These are phyloP conservation scores for Glandiceps talaboti DNA, from an alignment of 53 echinoderm and acorn worm species.

Conservation along the genomic window DNA sequence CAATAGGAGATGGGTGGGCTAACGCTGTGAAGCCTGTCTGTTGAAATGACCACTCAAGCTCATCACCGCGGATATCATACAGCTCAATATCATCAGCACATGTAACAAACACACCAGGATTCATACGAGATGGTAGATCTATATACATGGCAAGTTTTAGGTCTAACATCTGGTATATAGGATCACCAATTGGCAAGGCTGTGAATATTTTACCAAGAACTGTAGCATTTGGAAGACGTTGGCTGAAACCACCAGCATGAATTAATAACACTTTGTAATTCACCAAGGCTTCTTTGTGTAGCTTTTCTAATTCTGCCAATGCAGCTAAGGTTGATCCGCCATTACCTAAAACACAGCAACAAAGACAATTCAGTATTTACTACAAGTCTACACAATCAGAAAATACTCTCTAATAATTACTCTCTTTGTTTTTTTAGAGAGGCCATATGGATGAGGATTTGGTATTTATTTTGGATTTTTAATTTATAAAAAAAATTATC, in stretches of 20 bases:
- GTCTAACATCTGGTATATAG: constrained; percentile 81
- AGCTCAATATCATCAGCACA: constrained; percentile 61
- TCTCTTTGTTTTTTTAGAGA: too few species aligned
- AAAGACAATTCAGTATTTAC: too few species aligned
- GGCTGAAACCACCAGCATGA: constrained; percentile 85
- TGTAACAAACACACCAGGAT: constrained; percentile 55
- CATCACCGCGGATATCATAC: constrained; percentile 30
- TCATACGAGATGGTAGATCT: constrained; percentile 69
- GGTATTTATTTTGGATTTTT: too few species aligned
- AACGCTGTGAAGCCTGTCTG: constrained; percentile 63
- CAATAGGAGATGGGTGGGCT: constrained; percentile 65
- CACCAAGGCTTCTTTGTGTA: constrained; percentile 29
- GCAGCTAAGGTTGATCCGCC: constrained; percentile 78
- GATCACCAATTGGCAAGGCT: constrained; percentile 55
- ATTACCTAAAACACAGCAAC: constrained; percentile 34
- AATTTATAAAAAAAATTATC: too few species aligned
- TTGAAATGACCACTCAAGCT: constrained; percentile 47
- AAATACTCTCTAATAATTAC: too few species aligned
- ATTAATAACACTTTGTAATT: constrained; percentile 56
- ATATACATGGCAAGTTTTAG: constrained; percentile 59
- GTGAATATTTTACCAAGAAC: constrained; percentile 80
- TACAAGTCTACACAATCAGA: too few species aligned
- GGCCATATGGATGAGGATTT: too few species aligned
- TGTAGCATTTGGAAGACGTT: constrained; percentile 69
- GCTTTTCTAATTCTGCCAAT: constrained; percentile 31